Evolutionary conservation across 2,888 invertebrate genomes (phyloP), one percentile per base, ranked within the genome.

Genomic region (Leucozona laternaria): DNA sequence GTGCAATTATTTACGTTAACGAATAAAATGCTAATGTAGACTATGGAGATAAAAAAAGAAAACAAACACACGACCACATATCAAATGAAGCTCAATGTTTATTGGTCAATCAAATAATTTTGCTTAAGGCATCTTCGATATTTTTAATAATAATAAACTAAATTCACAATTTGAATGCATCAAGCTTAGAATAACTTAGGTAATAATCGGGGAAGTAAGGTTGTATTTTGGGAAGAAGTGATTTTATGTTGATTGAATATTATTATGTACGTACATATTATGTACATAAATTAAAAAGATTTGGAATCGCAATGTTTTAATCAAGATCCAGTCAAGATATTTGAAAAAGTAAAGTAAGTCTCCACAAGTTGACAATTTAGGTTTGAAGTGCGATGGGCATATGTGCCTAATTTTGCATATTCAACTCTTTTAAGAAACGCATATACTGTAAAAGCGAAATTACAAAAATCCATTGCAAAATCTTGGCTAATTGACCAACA

Each of bases 31-130:
- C 62, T 64, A 68, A 79, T 73, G 60, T 75, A 55, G 66, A 66
- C 66, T 48, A 58, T 55, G 13, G 17, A 60, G 13, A 43, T 62
- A 64, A 66, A 45, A 66, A 53, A 55, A 13, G 22, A 11, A 40
- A 68, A 64, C 34, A 58, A 57, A 53, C 40, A 53, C 40, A 71
- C 50, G 60, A 70, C 31, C 62, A 70, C 77, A 71, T 64, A 89
- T 89, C 89, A 90, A 90, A 91, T 91, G 90, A 91, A 91, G 90
- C 91, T 91, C 90, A 89, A 90, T 90, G 90, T 91, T 91, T 91
- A 91, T 91, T 91, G 91, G 92, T 90, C 90, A 91, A 90, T 92
- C 90, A 89, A 89, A 89, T 88, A 88, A 88, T 89, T 84, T 76
- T 78, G 78, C 76, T 60, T 45, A 6, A 53, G 62, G 70, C 64